Base-by-base conservation (phyloP, 2,888 invertebrate genomes). In the Drosophila sordidapex region DNA sequence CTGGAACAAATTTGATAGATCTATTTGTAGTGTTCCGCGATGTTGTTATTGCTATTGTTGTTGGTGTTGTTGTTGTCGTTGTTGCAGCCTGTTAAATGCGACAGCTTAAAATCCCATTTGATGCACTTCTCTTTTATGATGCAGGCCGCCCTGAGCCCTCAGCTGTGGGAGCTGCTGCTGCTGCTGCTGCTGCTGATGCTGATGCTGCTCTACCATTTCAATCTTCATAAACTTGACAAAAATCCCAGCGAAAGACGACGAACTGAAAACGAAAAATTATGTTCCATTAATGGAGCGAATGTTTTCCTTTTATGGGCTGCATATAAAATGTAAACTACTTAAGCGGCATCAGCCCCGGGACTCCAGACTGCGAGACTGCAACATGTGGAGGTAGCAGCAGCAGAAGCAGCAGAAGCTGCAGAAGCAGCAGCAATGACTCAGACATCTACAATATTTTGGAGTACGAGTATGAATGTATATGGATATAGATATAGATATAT, bases 251-350 rank as follows among this genome's bases (percentile, higher is more conserved):
- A 79, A 43, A 54, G 80, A 62, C 63, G 72, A 63, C 62, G 63
- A 69, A 79, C 76, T 79, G 80, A 81, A 87, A 90, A 89, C 81
- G 84, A 81, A 90, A 83, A 89, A 90, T 90, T 88, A 83, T 83
- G 90, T 89, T 88, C 87, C 88, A 90, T 89, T 89, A 91, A 90
- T 90, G 90, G 84, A 90, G 77, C 84, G 79, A 86, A 88, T 85
- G 84, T 89, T 86, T 86, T 89, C 89, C 83, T 89, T 87, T 91
- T 89, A 84, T 80, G 86, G 81, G 74, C 75, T 79, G 76, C 81
- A 82, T 83, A 83, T 82, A 90, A 90, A 91, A 90, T 90, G 86
- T 83, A 87, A 92, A 91, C 92, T 91, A 90, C 91, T 91, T 91
- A 90, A 91, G 83, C 88, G 83, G 72, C 81, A 80, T 72, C 76